Percentiles rank a stretch among this genome's conserved stretches.
Evolutionary conservation across 2,113 vertebrate genomes (phyloP).

Genomic region (Phalacrocorax brasilianus): DNA sequence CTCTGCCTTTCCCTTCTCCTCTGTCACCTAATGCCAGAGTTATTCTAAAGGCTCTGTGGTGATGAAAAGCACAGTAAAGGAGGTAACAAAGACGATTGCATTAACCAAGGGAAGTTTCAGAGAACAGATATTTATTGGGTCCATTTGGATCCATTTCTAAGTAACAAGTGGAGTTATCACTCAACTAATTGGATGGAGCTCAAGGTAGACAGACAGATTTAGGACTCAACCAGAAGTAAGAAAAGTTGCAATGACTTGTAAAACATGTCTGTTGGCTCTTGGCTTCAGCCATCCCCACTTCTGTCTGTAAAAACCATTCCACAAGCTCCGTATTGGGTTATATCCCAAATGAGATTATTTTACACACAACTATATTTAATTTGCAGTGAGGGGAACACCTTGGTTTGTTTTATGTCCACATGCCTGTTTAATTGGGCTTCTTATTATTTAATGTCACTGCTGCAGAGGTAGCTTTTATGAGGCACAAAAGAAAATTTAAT

Average conservation of each 20-base stretch:
- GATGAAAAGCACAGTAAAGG: background rate
- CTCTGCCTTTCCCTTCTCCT: background rate
- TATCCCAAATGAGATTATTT: conserved; percentile 40
- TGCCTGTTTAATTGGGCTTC: conserved; percentile 47
- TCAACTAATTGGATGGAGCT: background rate
- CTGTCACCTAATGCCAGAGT: background rate
- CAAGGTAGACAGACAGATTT: background rate
- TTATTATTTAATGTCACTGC: conserved; percentile 64
- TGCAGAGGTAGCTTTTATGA: conserved; percentile 54
- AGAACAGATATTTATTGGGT: background rate
- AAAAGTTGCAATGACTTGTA: background rate
- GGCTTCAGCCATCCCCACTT: background rate
- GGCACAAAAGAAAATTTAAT: conserved; percentile 63
- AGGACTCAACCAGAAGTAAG: background rate
- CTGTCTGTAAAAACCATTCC: background rate
- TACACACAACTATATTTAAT: conserved; percentile 38
- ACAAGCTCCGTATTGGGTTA: background rate
- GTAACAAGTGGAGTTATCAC: background rate
- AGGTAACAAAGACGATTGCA: background rate
- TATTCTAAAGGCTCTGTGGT: background rate
- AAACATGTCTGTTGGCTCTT: background rate
- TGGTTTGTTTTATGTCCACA: conserved; percentile 31
- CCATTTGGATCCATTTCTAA: background rate
- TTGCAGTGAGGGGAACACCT: conserved; percentile 29
- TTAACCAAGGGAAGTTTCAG: background rate